Percentiles rank a stretch among this genome's conserved stretches.
These are phyloP conservation scores for Laticauda laticaudata DNA, from an alignment of 2,113 vertebrate species.

Conservation along the genomic window DNA sequence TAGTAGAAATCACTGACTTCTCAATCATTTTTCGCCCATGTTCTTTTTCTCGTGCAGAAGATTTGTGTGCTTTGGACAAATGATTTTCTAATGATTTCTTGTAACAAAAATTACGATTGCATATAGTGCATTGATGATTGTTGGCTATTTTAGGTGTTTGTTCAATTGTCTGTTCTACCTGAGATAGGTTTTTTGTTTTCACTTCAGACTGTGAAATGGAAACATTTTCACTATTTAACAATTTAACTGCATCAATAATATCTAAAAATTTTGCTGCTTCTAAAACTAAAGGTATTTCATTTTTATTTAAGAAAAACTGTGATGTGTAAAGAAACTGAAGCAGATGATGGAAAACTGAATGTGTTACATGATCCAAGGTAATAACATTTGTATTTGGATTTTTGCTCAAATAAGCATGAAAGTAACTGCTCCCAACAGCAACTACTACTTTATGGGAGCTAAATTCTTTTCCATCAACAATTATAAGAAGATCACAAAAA, in stretches of 20 bases:
- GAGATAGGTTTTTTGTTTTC: constrained; percentile 47
- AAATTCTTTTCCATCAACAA: constrained; percentile 86
- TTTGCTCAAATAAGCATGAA: constrained; percentile 90
- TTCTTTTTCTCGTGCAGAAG: constrained; percentile 57
- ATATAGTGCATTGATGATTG: constrained; percentile 72
- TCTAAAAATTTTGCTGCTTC: constrained; percentile 93
- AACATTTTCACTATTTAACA: constrained; percentile 78
- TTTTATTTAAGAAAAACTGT: constrained; percentile 84
- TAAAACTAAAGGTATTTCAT: constrained; percentile 81
- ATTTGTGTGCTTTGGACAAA: constrained; percentile 73
- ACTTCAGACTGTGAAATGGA: constrained; percentile 57
- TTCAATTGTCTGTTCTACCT: constrained; percentile 61
- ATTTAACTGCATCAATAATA: constrained; percentile 91
- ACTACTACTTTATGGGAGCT: constrained; percentile 92
- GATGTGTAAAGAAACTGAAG: constrained; percentile 93
- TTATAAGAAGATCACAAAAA: constrained; percentile 89
- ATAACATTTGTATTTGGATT: constrained; percentile 80
- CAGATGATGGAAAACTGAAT: constrained; percentile 86
- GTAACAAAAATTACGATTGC: constrained; percentile 75
- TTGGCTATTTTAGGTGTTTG: constrained; percentile 63
- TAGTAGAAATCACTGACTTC: constrained; percentile 63
- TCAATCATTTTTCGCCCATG: constrained; percentile 73
- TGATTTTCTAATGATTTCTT: constrained; percentile 81
- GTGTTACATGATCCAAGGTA: constrained; percentile 88
- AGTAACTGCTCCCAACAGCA: constrained; percentile 96